A percentile compares a stretch with the other conserved stretches of the same genome.
These are phyloP conservation scores for Heteromyza rotundicornis DNA, from an alignment of 2,888 invertebrate species.

Conservation along the genomic window DNA sequence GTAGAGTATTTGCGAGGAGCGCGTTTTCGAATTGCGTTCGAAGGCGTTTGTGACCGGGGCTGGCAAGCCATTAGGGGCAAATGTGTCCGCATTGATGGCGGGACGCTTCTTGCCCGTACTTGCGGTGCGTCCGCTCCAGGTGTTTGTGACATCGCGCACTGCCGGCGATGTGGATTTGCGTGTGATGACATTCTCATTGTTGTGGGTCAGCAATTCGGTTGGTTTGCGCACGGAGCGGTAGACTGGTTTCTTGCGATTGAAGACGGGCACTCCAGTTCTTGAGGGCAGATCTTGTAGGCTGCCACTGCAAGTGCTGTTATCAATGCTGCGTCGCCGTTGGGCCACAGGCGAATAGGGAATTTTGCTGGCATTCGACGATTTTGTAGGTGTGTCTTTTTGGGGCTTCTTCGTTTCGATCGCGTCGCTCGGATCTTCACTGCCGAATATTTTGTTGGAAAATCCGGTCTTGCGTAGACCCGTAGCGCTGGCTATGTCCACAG, in stretches of 20 bases:
- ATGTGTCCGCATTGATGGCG: conserved; percentile 70
- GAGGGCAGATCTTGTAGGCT: conserved; percentile 52
- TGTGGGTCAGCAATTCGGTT: background rate
- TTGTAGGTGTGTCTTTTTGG: conserved; percentile 4
- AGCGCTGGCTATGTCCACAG: conserved; percentile 71
- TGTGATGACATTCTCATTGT: conserved; percentile 32
- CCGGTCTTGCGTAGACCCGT: conserved; percentile 76
- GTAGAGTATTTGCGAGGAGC: conserved; percentile 61
- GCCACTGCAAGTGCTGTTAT: conserved; percentile 50
- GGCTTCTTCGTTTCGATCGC: conserved; percentile 9
- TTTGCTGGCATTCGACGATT: conserved; percentile 56
- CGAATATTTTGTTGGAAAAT: conserved; percentile 70
- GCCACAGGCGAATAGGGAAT: conserved; percentile 60
- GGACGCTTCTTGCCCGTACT: conserved; percentile 62
- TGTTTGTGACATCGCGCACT: conserved; percentile 69
- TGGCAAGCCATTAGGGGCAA: conserved; percentile 42
- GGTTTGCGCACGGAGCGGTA: conserved; percentile 64
- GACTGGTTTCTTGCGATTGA: conserved; percentile 58
- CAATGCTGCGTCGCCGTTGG: conserved; percentile 57
- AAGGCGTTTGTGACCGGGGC: conserved; percentile 61
- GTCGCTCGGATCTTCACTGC: conserved; percentile 63
- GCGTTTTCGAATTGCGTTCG: conserved; percentile 62
- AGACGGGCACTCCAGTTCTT: conserved; percentile 47
- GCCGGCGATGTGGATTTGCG: conserved; percentile 44
- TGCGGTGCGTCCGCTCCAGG: conserved; percentile 74